Evolutionary conservation across 2,888 invertebrate genomes (phyloP).

Genomic region (Aricia artaxerxes): DNA sequence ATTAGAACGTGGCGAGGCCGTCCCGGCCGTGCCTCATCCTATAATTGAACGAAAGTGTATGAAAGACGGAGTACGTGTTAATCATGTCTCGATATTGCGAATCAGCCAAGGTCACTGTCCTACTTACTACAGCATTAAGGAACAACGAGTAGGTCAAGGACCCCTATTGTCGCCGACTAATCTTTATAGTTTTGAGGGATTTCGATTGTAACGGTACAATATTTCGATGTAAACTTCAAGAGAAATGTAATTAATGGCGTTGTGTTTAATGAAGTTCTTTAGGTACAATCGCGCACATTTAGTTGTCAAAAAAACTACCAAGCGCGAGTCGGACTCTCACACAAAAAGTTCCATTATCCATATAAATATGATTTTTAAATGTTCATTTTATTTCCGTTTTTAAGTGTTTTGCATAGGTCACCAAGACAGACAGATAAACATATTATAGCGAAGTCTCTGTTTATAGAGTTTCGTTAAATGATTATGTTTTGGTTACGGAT

Average conservation of each 20-base stretch:
- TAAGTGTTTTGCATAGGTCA: no score
- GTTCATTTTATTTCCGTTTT: no score
- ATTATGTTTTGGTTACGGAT: no score
- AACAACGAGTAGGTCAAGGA: constrained; percentile 9
- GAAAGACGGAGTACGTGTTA: constrained; percentile 8
- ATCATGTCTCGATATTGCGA: constrained; percentile 2
- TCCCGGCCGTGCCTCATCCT: constrained; percentile 43
- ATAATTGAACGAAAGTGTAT: constrained; percentile 33
- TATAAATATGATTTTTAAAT: no score
- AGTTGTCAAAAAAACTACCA: no score
- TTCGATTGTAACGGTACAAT: background rate
- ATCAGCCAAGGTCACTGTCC: constrained; percentile 11
- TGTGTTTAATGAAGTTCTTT: background rate
- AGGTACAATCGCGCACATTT: no score
- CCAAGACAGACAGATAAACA: no score
- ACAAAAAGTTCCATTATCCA: no score
- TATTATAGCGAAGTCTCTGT: no score
- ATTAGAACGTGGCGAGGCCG: constrained; percentile 41
- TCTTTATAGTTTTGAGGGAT: background rate
- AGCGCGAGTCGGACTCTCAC: no score
- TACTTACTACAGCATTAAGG: background rate
- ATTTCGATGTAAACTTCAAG: background rate
- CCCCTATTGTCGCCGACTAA: background rate
- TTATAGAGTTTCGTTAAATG: no score
- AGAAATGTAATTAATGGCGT: background rate